phyloP scores from a whole-genome alignment of 2,888 invertebrate species.

The Ophion obscuratus region DNA sequence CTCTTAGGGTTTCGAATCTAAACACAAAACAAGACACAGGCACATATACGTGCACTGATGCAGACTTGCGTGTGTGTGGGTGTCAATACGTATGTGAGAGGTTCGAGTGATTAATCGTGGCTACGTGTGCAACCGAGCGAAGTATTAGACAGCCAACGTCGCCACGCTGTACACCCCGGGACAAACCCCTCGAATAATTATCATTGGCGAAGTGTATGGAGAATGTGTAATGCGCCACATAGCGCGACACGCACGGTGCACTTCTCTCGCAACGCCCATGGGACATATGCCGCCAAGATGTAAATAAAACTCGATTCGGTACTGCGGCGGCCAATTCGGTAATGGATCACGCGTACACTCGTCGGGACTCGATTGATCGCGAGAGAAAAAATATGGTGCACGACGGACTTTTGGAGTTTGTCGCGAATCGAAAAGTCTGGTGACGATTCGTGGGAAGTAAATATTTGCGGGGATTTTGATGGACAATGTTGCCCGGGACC shows the following conservation, averaged over 20 bases:
- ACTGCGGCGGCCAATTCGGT: conserved; percentile 34
- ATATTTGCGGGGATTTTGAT: too few species aligned
- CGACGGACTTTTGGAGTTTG: background rate
- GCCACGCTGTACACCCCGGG: conserved; percentile 48
- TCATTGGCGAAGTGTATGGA: conserved; percentile 49
- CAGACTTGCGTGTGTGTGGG: background rate
- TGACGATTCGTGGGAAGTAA: background rate
- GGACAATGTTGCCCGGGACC: too few species aligned
- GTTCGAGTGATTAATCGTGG: conserved; percentile 64
- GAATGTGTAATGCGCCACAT: conserved; percentile 58
- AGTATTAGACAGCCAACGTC: conserved; percentile 61
- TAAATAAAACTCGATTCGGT: conserved; percentile 33
- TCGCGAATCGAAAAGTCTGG: too few species aligned
- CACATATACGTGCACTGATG: background rate
- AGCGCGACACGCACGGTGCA: conserved; percentile 33
- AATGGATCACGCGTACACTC: conserved; percentile 28
- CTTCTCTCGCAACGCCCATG: conserved; percentile 55
- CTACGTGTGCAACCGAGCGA: conserved; percentile 64
- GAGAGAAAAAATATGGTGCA: background rate
- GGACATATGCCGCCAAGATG: conserved; percentile 60
- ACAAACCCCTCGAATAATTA: conserved; percentile 60
- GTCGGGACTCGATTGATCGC: background rate
- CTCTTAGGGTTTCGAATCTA: conserved; percentile 64
- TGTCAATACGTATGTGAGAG: conserved; percentile 27
- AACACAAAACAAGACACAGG: conserved; percentile 18